Evolutionary conservation across 2,888 invertebrate species (phyloP).

Genomic region (Cyaniris semiargus): DNA sequence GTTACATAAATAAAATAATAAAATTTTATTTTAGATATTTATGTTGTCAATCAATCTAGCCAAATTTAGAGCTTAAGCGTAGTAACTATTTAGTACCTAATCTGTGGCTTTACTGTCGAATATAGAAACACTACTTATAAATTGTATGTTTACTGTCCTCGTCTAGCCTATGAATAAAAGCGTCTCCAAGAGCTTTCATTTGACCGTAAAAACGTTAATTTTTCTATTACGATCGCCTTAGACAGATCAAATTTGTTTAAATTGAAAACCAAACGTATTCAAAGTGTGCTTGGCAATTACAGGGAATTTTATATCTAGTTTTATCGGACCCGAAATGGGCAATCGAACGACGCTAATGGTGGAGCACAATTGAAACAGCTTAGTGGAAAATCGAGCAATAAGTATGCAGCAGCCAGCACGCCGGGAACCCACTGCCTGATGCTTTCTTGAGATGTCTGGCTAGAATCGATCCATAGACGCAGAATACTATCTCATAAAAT

Average conservation of each 20-base stretch:
- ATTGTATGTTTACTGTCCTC: no score
- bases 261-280: neutral
- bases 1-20: no score
- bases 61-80: no score
- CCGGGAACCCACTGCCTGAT: constrained; percentile 57
- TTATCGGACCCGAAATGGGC: constrained; percentile 54
- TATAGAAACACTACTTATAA: no score
- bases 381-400: constrained; percentile 73
- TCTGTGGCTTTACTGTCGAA: no score
- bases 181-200: no score
- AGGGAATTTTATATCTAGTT: constrained; percentile 47
- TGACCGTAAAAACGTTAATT: no score
- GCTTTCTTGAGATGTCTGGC: constrained; percentile 65
- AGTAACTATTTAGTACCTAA: no score
- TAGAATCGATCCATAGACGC: constrained; percentile 28
- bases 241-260: neutral
- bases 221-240: no score
- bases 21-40: no score
- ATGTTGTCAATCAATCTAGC: no score
- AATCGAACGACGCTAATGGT: constrained; percentile 69
- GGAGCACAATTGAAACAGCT: constrained; percentile 71
- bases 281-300: constrained; percentile 21
- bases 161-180: no score
- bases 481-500: neutral
- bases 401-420: constrained; percentile 79